Evolutionary conservation across 2,797 vertebrate species (phyloP).

Genomic region (Melanotaenia parkinsoni): DNA sequence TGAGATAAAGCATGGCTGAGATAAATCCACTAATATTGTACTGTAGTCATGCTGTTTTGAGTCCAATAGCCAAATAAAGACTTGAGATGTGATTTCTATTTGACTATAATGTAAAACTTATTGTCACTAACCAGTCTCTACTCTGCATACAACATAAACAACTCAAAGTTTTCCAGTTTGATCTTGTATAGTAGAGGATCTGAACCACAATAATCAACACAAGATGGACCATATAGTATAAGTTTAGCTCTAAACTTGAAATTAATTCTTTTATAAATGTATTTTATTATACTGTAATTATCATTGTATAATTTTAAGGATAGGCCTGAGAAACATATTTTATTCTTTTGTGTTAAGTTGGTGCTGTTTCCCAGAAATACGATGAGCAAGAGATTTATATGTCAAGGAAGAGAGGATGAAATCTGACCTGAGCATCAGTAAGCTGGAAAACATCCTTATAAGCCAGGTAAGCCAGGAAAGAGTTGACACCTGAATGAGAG

Average conservation of each 20-base stretch:
- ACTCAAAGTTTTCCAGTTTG: neutral
- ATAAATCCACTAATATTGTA: slow-evolving; percentile 22
- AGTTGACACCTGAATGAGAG: slow-evolving; percentile 90
- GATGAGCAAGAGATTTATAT: neutral
- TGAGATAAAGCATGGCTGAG: slow-evolving; percentile 4
- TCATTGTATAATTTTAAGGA: neutral
- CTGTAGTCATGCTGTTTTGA: neutral
- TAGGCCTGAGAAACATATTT: neutral
- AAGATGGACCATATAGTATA: neutral
- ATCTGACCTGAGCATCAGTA: slow-evolving; percentile 91
- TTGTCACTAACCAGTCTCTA: neutral
- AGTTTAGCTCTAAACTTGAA: neutral
- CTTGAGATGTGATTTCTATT: slow-evolving; percentile 14
- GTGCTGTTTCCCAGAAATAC: neutral
- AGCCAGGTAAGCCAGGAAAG: slow-evolving; percentile 97
- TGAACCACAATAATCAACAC: neutral
- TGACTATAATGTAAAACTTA: slow-evolving; percentile 13
- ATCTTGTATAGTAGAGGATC: neutral
- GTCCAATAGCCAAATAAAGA: slow-evolving; percentile 12
- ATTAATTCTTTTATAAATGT: too few relatives aligned
- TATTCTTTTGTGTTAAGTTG: neutral
- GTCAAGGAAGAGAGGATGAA: slow-evolving; percentile 3
- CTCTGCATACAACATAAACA: neutral
- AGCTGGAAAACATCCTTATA: slow-evolving; percentile 98
- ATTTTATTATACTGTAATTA: neutral